Evolutionary conservation across 2,113 vertebrate species (phyloP), one percentile per base, ranked within the genome.

Genomic region (Nibea albiflora): DNA sequence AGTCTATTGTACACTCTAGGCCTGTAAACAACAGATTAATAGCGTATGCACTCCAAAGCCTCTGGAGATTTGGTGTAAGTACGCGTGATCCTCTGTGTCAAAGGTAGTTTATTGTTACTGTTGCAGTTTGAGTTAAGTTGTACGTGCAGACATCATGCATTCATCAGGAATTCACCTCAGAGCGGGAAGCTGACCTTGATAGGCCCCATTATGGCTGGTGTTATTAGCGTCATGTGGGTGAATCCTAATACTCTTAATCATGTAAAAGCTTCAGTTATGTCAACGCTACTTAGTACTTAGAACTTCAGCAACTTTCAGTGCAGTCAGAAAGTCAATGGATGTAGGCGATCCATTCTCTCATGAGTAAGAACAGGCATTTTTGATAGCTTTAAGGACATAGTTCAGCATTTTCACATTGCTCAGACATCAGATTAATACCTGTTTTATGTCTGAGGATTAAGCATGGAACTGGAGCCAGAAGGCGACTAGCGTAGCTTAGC

Each of bases 41-140:
- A 31, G 15, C 0, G 8, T 58, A 69, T 64, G 52, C n/a, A 52
- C 35, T 54, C 47, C 15, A 44, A 67, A 28, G 47, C 69, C 35
- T n/a, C 26, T 4, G 20, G 39, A 73, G 73, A 54, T 20, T 58
- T 53, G 8, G 42, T 39, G 35, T 8, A 26, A 50, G 17, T 35
- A 24, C 35, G 46, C 46, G 7, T 1, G 15, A 64, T 52, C 61
- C 5, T 68, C 61, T 57, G 56, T 42, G 65, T 62, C 61, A 70
- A 71, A 84, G 58, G 85, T 65, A 22, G 58, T 76, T 76, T 54
- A 63, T 63, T 81, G 54, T 39, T 54, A 63, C 68, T 81, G 54
- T 39, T 24, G 9, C 47, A n/a, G 20, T 16, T 49, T 60, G 44
- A 19, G n/a, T n/a, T n/a, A 47, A 69, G 52, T 71, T 24, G 24